phyloP scores from a whole-genome alignment of 2,113 vertebrate genomes.

The Suncus etruscus region DNA sequence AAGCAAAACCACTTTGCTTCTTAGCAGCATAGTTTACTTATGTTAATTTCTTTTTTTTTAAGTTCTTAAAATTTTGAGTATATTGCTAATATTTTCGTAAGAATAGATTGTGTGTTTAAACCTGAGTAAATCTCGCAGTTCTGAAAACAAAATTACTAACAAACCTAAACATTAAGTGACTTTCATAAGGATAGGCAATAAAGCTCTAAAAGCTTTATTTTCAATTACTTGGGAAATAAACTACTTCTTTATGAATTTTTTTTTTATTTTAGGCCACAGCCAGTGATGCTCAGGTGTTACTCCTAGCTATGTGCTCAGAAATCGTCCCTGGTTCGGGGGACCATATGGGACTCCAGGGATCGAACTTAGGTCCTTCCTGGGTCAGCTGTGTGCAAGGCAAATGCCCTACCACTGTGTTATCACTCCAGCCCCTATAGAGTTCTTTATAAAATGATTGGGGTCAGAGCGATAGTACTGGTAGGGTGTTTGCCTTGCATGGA shows the following conservation, averaged over 20 bases:
- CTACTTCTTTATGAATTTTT: slow-evolving; percentile 40
- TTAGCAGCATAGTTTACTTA: neutral
- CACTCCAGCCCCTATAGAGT: neutral
- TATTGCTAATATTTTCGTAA: slow-evolving; percentile 17
- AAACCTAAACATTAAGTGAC: neutral
- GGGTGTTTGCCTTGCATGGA: too few species aligned
- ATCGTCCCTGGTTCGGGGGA: too few species aligned
- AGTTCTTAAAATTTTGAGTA: neutral
- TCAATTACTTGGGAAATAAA: slow-evolving; percentile 39
- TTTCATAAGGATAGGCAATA: neutral
- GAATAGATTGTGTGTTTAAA: neutral
- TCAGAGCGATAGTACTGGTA: too few species aligned
- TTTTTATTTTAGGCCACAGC: too few species aligned
- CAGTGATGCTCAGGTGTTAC: too few species aligned
- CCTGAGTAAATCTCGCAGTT: neutral
- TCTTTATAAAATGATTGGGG: slow-evolving; percentile 29
- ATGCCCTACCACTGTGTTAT: too few species aligned
- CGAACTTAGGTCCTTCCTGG: too few species aligned
- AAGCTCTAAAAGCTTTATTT: slow-evolving; percentile 31
- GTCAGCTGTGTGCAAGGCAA: too few species aligned
- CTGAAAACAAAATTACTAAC: slow-evolving; percentile 27
- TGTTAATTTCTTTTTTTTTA: too few species aligned
- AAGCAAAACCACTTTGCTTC: neutral
- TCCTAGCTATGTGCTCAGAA: too few species aligned
- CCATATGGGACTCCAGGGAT: too few species aligned